Percentiles rank a stretch among this genome's conserved stretches.
phyloP scores from a whole-genome alignment of 2,888 invertebrate species.

The Cheiracanthium punctorium region DNA sequence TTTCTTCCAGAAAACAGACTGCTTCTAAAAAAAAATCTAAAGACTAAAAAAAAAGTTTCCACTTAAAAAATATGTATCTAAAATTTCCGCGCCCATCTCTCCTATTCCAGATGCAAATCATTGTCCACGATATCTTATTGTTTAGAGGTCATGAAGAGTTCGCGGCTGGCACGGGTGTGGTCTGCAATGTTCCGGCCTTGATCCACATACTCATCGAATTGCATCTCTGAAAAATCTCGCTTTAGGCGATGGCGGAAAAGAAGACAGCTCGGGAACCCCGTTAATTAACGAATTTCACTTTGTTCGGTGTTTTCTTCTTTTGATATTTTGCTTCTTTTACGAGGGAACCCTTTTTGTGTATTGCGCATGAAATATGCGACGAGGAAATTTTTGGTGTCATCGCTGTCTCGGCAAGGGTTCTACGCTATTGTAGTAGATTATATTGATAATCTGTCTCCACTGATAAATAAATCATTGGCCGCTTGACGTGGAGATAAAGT shows the following conservation, averaged over 20 bases:
- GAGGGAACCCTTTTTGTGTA: not conserved
- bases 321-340: not conserved
- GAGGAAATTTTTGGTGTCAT: not conserved
- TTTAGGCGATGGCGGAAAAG: not conserved
- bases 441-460: no score
- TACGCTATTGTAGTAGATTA: no score
- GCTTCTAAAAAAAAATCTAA: slow-evolving; percentile 20
- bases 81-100: slow-evolving; percentile 62
- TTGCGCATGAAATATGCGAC: not conserved
- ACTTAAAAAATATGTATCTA: slow-evolving; percentile 4
- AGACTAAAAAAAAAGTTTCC: slow-evolving; percentile 22
- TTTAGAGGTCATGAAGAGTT: slow-evolving; percentile 56
- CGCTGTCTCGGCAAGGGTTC: no score
- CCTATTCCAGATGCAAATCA: slow-evolving; percentile 45
- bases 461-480: no score
- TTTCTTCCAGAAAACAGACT: slow-evolving; percentile 30
- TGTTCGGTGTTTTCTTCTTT: slow-evolving; percentile 9
- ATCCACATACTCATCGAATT: slow-evolving; percentile 47
- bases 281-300: slow-evolving; percentile 25
- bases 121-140: slow-evolving; percentile 53
- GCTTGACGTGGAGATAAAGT: no score
- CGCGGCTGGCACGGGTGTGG: slow-evolving; percentile 45
- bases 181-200: slow-evolving; percentile 32
- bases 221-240: slow-evolving; percentile 35
- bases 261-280: slow-evolving; percentile 25